Evolutionary conservation across 2,797 vertebrate genomes (phyloP).

Genomic region (Poecilia gillii): DNA sequence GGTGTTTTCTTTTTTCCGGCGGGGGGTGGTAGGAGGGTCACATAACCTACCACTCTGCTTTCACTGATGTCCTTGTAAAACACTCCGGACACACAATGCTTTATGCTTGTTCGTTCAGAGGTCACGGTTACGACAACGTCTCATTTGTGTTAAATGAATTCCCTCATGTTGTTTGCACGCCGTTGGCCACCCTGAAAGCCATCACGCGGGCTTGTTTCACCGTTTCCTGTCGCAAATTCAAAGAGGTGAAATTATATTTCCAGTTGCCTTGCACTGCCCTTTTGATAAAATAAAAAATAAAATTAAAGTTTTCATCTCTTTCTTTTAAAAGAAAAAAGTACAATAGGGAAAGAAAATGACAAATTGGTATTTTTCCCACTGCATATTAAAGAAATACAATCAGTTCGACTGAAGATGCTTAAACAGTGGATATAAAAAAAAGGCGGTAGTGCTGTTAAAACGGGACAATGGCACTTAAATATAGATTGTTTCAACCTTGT

Average conservation of each 20-base stretch:
- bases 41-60: conserved; percentile 53
- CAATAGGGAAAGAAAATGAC: neutral
- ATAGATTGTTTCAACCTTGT: conserved; percentile 66
- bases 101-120: conserved; percentile 71
- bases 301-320: neutral
- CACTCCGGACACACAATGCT: conserved; percentile 77
- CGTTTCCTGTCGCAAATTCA: conserved; percentile 33
- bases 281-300: neutral
- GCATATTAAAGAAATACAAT: conserved; percentile 13
- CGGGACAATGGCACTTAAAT: conserved; percentile 71
- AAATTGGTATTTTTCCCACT: conserved; percentile 13
- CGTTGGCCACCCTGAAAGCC: conserved; percentile 76
- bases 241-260: neutral
- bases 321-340: neutral
- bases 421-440: conserved; percentile 47
- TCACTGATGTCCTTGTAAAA: conserved; percentile 77
- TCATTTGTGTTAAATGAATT: conserved; percentile 80
- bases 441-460: conserved; percentile 29
- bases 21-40: conserved; percentile 40
- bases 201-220: conserved; percentile 62
- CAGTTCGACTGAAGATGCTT: conserved; percentile 43
- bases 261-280: neutral
- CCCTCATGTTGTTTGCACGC: conserved; percentile 71
- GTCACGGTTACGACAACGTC: conserved; percentile 72
- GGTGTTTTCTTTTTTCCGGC: conserved; percentile 9